phyloP scores from a whole-genome alignment of 35 echinoderm and acorn worm genomes.

The Heliocidaris tuberculata region DNA sequence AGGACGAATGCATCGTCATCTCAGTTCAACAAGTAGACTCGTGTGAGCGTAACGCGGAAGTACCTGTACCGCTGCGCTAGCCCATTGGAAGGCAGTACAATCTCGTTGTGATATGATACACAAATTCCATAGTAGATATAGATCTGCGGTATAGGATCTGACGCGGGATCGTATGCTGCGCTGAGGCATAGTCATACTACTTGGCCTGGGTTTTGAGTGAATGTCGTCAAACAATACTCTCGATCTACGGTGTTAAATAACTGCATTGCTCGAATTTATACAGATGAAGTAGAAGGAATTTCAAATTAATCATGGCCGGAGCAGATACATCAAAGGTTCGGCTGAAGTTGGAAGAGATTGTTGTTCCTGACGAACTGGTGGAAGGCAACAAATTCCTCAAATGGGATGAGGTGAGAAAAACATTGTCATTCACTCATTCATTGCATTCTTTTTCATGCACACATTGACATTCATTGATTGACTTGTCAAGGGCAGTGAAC shows the following conservation, averaged over 20 bases:
- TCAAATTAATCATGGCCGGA: slow-evolving; percentile 28
- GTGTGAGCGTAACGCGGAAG: neutral
- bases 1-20: neutral
- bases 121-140: no score
- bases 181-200: no score
- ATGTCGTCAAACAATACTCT: neutral
- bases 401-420: slow-evolving; percentile 55
- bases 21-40: neutral
- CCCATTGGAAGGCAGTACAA: neutral
- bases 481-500: neutral
- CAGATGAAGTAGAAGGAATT: slow-evolving; percentile 3
- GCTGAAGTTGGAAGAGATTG: slow-evolving; percentile 45
- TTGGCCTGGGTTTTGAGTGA: neutral
- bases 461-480: neutral
- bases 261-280: neutral
- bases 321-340: slow-evolving; percentile 48
- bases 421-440: neutral
- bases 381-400: slow-evolving; percentile 63
- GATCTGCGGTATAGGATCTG: neutral
- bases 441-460: neutral
- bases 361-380: slow-evolving; percentile 47
- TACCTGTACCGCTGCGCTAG: neutral
- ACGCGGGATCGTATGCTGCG: neutral
- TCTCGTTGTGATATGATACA: neutral
- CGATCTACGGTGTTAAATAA: neutral